phyloP scores from a whole-genome alignment of 1,140 invertebrate genomes.

The Drosophila elegans region DNA sequence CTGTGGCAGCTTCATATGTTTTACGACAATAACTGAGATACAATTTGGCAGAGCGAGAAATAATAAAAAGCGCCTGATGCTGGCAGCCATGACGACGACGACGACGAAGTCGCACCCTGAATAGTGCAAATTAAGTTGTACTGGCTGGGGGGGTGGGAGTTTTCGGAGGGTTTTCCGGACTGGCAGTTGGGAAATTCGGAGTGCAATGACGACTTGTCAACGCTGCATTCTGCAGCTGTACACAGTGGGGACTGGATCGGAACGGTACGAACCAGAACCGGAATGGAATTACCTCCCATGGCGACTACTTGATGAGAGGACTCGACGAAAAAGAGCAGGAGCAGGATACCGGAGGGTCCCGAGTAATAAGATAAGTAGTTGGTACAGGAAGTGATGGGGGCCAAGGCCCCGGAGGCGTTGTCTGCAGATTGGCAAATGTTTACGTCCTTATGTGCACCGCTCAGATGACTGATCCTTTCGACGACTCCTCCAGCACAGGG shows the following conservation, averaged over 20 bases:
- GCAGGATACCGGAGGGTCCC: neutral
- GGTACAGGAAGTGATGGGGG: neutral
- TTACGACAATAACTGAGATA: conserved; percentile 79
- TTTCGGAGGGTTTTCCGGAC: neutral
- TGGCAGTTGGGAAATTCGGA: conserved; percentile 26
- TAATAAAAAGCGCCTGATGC: conserved; percentile 64
- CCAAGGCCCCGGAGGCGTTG: neutral
- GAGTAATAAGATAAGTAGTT: conserved; percentile 54
- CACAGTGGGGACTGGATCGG: conserved; percentile 40
- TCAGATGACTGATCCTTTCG: conserved; percentile 4
- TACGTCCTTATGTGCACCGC: conserved; percentile 14
- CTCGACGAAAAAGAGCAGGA: neutral
- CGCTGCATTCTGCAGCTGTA: conserved; percentile 66
- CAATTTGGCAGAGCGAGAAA: conserved; percentile 75
- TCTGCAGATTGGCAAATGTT: conserved; percentile 37
- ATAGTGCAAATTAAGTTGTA: conserved; percentile 80
- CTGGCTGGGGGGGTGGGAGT: conserved; percentile 4
- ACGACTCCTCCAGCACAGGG: neutral
- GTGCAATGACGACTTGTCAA: conserved; percentile 67
- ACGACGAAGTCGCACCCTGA: conserved; percentile 51
- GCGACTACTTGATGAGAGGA: conserved; percentile 39
- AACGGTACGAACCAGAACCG: conserved; percentile 18
- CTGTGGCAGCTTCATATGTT: conserved; percentile 64
- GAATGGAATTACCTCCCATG: conserved; percentile 51
- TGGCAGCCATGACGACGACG: conserved; percentile 48